Percentiles rank a stretch among this genome's conserved stretches.
phyloP scores from a whole-genome alignment of 2,888 invertebrate species.

The Drymonia ruficornis region DNA sequence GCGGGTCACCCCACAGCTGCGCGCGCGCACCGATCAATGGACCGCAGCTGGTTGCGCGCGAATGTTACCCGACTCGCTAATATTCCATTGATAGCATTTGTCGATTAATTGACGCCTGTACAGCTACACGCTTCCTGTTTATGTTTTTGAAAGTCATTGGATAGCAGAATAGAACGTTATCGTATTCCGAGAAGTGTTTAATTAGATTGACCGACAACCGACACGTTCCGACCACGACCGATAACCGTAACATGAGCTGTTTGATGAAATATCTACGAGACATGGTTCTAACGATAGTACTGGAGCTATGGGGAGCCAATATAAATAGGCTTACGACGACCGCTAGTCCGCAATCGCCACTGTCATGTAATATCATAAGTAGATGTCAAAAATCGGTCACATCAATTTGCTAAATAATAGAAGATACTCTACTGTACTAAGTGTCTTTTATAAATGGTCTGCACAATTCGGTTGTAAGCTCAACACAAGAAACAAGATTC shows the following conservation, averaged over 20 bases:
- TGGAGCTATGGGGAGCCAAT: no score
- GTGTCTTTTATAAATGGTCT: no score
- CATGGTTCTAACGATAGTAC: neutral
- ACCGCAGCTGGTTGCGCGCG: conserved; percentile 51
- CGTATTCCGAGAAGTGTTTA: neutral
- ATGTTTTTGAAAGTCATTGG: neutral
- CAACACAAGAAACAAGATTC: conserved; percentile 13
- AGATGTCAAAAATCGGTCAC: no score
- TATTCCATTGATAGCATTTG: conserved; percentile 48
- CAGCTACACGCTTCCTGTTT: conserved; percentile 37
- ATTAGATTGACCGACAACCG: neutral
- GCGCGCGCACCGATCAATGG: conserved; percentile 59
- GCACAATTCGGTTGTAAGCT: neutral
- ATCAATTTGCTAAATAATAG: no score
- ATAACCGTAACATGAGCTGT: neutral
- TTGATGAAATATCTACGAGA: neutral
- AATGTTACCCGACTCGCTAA: conserved; percentile 35
- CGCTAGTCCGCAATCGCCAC: no score
- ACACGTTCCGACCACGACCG: no score
- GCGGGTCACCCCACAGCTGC: conserved; percentile 62
- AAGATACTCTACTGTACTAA: no score
- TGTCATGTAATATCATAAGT: no score
- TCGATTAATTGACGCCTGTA: conserved; percentile 27
- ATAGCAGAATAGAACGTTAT: neutral
- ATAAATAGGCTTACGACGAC: no score